Conservation (phyloP, 1,140 invertebrate genomes). For the Pseudomyrmex sp. region DNA sequence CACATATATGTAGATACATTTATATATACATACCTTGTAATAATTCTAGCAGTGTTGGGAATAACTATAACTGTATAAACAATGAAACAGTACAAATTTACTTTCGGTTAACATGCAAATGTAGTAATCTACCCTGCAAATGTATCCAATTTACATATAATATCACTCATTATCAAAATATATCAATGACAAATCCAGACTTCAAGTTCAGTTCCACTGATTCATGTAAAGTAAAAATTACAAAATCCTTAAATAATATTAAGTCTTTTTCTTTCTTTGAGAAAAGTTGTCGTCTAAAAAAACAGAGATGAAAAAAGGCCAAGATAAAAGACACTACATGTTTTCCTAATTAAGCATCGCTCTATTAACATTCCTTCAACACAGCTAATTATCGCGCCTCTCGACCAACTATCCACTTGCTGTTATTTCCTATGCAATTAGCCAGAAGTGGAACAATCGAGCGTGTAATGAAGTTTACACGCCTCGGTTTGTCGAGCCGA, state of each 20-base stretch:
- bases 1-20: neutral
- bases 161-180: neutral
- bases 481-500: neutral
- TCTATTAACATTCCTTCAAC: too few relatives aligned
- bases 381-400: too few relatives aligned
- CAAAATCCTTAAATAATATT: neutral
- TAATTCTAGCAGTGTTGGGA: neutral
- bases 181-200: neutral
- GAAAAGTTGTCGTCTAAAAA: too few relatives aligned
- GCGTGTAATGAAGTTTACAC: neutral
- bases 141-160: conserved; percentile 27
- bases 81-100: conserved; percentile 37
- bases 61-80: conserved; percentile 15
- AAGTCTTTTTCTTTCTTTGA: too few relatives aligned
- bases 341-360: too few relatives aligned
- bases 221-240: conserved; percentile 10
- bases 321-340: too few relatives aligned
- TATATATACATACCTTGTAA: neutral
- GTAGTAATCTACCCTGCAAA: neutral
- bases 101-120: conserved; percentile 33
- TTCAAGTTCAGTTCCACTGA: neutral
- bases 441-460: neutral
- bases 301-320: too few relatives aligned
- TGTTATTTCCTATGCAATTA: neutral
- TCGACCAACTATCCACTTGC: too few relatives aligned